A percentile compares a stretch with the other conserved stretches of the same genome.
Conservation (phyloP, 2,113 vertebrate species). For the Perccottus glenii region DNA sequence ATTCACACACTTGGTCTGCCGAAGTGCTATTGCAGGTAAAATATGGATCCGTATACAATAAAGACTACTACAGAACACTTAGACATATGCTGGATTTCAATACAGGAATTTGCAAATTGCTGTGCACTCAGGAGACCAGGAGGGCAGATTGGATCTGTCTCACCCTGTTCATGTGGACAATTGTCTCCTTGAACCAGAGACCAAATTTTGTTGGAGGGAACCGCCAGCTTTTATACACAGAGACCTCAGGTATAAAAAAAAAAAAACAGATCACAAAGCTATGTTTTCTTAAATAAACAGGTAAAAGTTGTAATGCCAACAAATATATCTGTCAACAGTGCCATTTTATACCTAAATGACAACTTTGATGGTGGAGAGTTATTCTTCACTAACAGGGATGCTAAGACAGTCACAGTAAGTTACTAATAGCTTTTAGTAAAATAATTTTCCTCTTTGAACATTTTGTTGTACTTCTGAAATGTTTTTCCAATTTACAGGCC, state of each 20-base stretch:
- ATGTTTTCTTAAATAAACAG: too few species aligned
- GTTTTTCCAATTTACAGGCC: slow-evolving; percentile 76
- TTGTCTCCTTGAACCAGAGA: slow-evolving; percentile 93
- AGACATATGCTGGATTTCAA: too few species aligned
- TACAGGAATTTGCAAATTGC: neutral
- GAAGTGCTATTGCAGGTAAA: slow-evolving; percentile 87
- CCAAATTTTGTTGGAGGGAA: slow-evolving; percentile 91
- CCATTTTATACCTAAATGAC: slow-evolving; percentile 93
- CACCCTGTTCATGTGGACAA: slow-evolving; percentile 96
- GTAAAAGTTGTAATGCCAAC: neutral
- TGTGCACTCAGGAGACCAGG: slow-evolving; percentile 83
- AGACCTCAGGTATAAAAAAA: slow-evolving; percentile 86
- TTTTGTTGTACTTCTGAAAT: neutral
- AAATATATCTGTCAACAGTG: slow-evolving; percentile 75
- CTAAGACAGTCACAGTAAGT: slow-evolving; percentile 88
- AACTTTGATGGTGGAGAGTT: slow-evolving; percentile 92
- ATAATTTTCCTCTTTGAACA: neutral
- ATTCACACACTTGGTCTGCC: slow-evolving; percentile 94
- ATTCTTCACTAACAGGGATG: slow-evolving; percentile 91
- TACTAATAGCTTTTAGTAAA: neutral
- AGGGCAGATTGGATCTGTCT: slow-evolving; percentile 90
- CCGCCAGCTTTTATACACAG: slow-evolving; percentile 91
- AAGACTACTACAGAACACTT: too few species aligned
- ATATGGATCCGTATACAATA: too few species aligned
- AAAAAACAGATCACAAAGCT: too few species aligned